Percentiles rank a stretch among this genome's conserved stretches.
phyloP scores from a whole-genome alignment of 2,113 vertebrate genomes.

The Tauraco erythrolophus region DNA sequence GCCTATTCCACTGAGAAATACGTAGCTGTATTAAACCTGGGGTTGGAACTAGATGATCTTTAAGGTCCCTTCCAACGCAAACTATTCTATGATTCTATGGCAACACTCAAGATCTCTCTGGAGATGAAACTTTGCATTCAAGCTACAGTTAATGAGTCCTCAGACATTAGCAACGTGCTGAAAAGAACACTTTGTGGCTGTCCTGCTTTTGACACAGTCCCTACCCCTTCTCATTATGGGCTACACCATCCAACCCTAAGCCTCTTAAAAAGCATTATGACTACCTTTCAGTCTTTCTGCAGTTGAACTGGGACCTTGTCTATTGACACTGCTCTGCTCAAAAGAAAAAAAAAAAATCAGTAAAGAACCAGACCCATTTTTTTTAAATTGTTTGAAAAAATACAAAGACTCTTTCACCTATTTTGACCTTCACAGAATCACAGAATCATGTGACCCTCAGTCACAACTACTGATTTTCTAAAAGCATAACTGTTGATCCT shows the following conservation, averaged over 20 bases:
- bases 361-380: neutral
- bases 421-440: neutral
- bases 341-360: neutral
- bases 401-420: neutral
- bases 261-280: neutral
- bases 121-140: neutral
- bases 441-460: neutral
- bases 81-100: no score
- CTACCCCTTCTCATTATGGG: neutral
- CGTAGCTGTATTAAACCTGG: neutral
- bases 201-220: neutral
- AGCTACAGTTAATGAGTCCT: neutral
- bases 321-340: neutral
- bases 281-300: neutral
- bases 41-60: no score
- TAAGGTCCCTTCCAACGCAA: no score
- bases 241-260: neutral
- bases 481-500: neutral
- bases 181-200: neutral
- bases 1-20: neutral
- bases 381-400: neutral
- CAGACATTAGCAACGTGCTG: neutral
- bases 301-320: neutral
- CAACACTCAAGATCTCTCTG: neutral
- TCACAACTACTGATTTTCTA: neutral